A percentile compares a stretch with the other conserved stretches of the same genome.
Evolutionary conservation across 2,888 invertebrate species (phyloP).

Genomic region (Brassicogethes aeneus): DNA sequence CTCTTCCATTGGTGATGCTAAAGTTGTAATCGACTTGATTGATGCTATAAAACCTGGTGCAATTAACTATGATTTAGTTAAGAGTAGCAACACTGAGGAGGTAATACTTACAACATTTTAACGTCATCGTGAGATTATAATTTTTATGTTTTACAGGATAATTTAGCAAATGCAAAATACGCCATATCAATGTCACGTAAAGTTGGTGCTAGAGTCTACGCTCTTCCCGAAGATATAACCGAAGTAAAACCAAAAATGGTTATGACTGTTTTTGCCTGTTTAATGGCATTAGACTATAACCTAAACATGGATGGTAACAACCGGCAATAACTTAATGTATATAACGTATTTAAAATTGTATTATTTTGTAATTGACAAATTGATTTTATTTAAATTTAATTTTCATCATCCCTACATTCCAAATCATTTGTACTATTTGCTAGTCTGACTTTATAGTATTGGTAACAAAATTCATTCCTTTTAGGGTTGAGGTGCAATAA

Average conservation of each 20-base stretch:
- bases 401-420: constrained; percentile 14
- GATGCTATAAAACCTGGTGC: constrained; percentile 94
- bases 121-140: constrained; percentile 1
- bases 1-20: constrained; percentile 77
- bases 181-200: constrained; percentile 97
- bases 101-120: constrained; percentile 42
- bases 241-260: constrained; percentile 99
- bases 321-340: constrained; percentile 16
- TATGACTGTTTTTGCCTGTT: constrained; percentile 98
- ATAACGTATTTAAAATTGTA: constrained; percentile 1
- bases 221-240: constrained; percentile 96
- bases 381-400: constrained; percentile 9
- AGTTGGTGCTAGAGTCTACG: constrained; percentile 95
- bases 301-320: constrained; percentile 65
- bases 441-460: constrained; percentile 23
- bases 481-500: constrained; percentile 24
- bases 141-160: constrained; percentile 57
- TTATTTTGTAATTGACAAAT: constrained; percentile 5
- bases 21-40: constrained; percentile 89
- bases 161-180: constrained; percentile 96
- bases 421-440: constrained; percentile 14
- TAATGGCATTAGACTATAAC: constrained; percentile 96
- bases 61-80: constrained; percentile 88
- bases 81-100: constrained; percentile 68
- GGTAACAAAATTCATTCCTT: constrained; percentile 22